phyloP scores from a whole-genome alignment of 2,113 vertebrate species.

The Pedetes capensis region DNA sequence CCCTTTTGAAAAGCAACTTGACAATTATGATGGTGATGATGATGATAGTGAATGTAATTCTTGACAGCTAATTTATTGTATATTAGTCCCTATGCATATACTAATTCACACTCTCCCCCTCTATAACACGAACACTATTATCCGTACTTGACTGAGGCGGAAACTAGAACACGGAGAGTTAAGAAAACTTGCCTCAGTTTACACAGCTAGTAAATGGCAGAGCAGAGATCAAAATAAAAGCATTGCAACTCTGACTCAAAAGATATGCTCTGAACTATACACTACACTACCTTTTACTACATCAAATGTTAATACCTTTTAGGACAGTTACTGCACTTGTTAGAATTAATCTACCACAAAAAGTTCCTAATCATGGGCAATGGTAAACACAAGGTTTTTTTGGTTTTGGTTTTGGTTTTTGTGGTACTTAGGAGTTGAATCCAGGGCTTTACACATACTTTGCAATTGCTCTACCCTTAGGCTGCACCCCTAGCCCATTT shows the following conservation, averaged over 20 bases:
- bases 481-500: no score
- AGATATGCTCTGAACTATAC: not conserved
- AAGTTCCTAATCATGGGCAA: not conserved
- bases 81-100: not conserved
- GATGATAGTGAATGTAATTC: not conserved
- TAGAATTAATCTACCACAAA: conserved; percentile 21
- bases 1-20: conserved; percentile 8
- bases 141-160: not conserved
- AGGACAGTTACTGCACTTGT: not conserved
- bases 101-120: not conserved
- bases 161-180: not conserved
- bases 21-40: not conserved
- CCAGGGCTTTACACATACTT: no score
- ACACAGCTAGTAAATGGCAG: not conserved
- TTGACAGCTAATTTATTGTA: not conserved
- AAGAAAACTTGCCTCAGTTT: not conserved
- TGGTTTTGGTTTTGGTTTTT: no score
- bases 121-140: not conserved
- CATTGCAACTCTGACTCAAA: not conserved
- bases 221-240: not conserved
- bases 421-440: no score
- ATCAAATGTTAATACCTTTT: not conserved
- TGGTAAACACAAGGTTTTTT: not conserved
- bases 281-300: not conserved
- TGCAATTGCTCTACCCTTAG: no score